A percentile compares a stretch with the other conserved stretches of the same genome.
Evolutionary conservation across 1,140 invertebrate species (phyloP).

Genomic region (Chironomus tepperi): DNA sequence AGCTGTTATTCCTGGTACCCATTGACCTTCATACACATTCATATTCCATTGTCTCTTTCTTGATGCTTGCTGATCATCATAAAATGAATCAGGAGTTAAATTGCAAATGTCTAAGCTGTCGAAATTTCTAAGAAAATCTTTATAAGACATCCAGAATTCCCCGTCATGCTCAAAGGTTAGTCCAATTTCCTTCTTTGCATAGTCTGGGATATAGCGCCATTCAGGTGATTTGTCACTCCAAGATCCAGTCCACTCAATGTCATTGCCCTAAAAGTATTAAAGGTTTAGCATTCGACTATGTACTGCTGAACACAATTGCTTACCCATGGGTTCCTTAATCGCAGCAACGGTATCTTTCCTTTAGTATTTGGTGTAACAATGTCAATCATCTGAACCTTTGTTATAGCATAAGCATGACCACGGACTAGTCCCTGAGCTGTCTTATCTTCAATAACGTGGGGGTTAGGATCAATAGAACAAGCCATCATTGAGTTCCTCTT

Average conservation of each 20-base stretch:
- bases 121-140: constrained; percentile 70
- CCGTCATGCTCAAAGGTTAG: constrained; percentile 91
- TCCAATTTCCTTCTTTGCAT: constrained; percentile 81
- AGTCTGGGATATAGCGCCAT: constrained; percentile 86
- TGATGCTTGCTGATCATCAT: constrained; percentile 56
- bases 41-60: constrained; percentile 86
- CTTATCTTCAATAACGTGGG: constrained; percentile 77
- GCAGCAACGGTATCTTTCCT: constrained; percentile 77
- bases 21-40: constrained; percentile 88
- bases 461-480: constrained; percentile 93
- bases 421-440: constrained; percentile 83
- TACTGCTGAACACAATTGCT: no score
- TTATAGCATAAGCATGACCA: constrained; percentile 95
- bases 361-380: constrained; percentile 71
- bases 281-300: no score
- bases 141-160: constrained; percentile 96
- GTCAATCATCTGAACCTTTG: constrained; percentile 80
- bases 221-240: constrained; percentile 93
- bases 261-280: constrained; percentile 68
- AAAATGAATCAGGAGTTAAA: constrained; percentile 86
- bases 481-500: constrained; percentile 93
- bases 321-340: constrained; percentile 89
- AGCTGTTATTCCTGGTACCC: constrained; percentile 79
- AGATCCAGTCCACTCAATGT: constrained; percentile 94
- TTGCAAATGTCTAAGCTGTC: constrained; percentile 87